Evolutionary conservation across 2,888 invertebrate species (phyloP).

Genomic region (Strigamia crassipes): DNA sequence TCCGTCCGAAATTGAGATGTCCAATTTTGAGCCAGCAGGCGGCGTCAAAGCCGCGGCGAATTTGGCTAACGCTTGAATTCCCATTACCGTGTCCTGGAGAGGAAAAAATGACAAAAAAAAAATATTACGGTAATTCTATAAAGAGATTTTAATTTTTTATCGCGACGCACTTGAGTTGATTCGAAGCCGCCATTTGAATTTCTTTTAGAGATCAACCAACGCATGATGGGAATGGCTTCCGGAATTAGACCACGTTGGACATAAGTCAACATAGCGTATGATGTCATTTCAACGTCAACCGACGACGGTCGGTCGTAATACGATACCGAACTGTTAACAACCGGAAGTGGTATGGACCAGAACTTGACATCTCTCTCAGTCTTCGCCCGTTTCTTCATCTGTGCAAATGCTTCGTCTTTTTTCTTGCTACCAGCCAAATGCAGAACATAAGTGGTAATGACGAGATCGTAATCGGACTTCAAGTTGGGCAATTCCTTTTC

Average conservation of each 20-base stretch:
- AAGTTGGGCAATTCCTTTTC: conserved; percentile 39
- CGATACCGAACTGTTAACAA: conserved; percentile 67
- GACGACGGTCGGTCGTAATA: conserved; percentile 50
- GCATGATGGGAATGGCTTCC: conserved; percentile 54
- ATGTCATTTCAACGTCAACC: conserved; percentile 53
- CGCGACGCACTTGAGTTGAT: conserved; percentile 57
- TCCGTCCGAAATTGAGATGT: conserved; percentile 49
- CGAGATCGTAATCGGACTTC: conserved; percentile 41
- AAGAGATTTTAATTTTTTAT: not conserved
- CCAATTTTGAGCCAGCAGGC: conserved; percentile 50
- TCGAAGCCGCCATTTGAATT: conserved; percentile 58
- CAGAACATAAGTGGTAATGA: conserved; percentile 34
- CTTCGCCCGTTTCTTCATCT: conserved; percentile 44
- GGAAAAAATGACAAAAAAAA: not conserved
- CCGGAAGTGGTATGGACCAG: conserved; percentile 73
- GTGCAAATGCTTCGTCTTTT: conserved; percentile 51
- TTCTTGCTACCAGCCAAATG: conserved; percentile 44
- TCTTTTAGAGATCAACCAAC: conserved; percentile 57
- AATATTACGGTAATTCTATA: not conserved
- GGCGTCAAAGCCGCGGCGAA: conserved; percentile 55
- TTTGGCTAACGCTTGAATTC: conserved; percentile 58
- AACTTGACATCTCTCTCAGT: conserved; percentile 68
- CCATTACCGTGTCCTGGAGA: conserved; percentile 60
- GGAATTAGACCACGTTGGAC: conserved; percentile 53
- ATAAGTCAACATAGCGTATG: conserved; percentile 58